Percentiles rank a stretch among this genome's conserved stretches.
Conservation (phyloP, 1,140 invertebrate genomes). For the Drosophila cardini region DNA sequence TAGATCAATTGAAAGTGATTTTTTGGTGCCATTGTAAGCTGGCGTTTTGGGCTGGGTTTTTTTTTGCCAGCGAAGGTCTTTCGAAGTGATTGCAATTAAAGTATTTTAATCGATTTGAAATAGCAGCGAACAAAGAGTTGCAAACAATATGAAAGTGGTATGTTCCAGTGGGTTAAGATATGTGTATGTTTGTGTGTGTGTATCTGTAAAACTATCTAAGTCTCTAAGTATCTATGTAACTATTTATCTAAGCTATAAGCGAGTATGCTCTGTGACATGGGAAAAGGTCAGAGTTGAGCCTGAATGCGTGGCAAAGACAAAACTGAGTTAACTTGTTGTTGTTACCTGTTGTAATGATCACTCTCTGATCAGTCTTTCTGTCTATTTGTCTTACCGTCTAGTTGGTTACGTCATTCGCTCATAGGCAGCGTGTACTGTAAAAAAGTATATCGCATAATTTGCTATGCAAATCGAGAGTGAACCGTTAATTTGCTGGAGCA, state of each 20-base stretch:
- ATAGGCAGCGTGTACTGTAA: slow-evolving; percentile 37
- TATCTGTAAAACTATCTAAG: background rate
- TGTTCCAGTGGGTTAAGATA: slow-evolving; percentile 42
- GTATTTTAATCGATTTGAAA: slow-evolving; percentile 71
- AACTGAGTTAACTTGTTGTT: slow-evolving; percentile 24
- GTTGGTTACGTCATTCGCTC: slow-evolving; percentile 52
- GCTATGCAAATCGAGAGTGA: slow-evolving; percentile 78
- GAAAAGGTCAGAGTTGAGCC: slow-evolving; percentile 65
- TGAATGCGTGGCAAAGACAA: slow-evolving; percentile 54
- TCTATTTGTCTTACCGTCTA: slow-evolving; percentile 20
- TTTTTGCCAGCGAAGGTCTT: slow-evolving; percentile 76
- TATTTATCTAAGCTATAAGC: background rate
- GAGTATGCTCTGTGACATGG: slow-evolving; percentile 22
- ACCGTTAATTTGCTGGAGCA: slow-evolving; percentile 70
- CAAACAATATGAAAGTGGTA: slow-evolving; percentile 75
- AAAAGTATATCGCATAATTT: slow-evolving; percentile 80
- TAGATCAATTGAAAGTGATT: slow-evolving; percentile 77
- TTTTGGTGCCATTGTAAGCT: slow-evolving; percentile 62
- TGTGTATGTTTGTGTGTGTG: slow-evolving; percentile 32
- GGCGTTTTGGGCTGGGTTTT: slow-evolving; percentile 61
- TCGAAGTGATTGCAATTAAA: slow-evolving; percentile 63
- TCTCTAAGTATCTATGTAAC: slow-evolving; percentile 3
- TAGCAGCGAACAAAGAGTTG: slow-evolving; percentile 44
- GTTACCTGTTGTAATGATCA: slow-evolving; percentile 28
- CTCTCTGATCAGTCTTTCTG: slow-evolving; percentile 19